Evolutionary conservation across 2,888 invertebrate genomes (phyloP).

Genomic region (Steromphala cineraria): DNA sequence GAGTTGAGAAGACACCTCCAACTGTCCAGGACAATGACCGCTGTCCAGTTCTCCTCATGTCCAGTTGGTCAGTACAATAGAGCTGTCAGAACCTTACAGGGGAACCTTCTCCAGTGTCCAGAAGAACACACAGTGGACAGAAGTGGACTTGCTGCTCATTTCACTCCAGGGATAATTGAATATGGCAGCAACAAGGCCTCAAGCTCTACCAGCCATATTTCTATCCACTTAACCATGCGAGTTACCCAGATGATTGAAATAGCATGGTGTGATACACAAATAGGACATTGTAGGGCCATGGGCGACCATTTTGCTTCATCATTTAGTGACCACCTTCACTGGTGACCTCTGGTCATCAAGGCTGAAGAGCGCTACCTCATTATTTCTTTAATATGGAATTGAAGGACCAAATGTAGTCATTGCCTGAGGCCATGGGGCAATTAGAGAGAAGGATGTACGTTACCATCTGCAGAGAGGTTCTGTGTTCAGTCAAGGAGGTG

Average conservation of each 20-base stretch:
- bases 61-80: background rate
- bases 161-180: background rate
- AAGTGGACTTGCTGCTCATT: background rate
- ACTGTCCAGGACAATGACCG: no score
- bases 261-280: background rate
- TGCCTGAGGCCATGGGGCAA: background rate
- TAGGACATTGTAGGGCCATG: background rate
- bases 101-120: background rate
- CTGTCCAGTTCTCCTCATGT: background rate
- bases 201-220: background rate
- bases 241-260: background rate
- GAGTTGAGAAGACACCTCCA: no score
- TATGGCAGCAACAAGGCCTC: background rate
- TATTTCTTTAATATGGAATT: background rate
- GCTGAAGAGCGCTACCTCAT: background rate
- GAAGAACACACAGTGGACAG: background rate
- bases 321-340: background rate
- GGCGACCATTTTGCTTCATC: background rate
- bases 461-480: no score
- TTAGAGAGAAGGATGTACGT: background rate
- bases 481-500: no score
- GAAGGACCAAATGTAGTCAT: background rate
- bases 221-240: background rate
- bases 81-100: background rate
- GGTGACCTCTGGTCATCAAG: background rate